Evolutionary conservation across 2,888 invertebrate genomes (phyloP).

Genomic region (Sarcophaga subvicina): DNA sequence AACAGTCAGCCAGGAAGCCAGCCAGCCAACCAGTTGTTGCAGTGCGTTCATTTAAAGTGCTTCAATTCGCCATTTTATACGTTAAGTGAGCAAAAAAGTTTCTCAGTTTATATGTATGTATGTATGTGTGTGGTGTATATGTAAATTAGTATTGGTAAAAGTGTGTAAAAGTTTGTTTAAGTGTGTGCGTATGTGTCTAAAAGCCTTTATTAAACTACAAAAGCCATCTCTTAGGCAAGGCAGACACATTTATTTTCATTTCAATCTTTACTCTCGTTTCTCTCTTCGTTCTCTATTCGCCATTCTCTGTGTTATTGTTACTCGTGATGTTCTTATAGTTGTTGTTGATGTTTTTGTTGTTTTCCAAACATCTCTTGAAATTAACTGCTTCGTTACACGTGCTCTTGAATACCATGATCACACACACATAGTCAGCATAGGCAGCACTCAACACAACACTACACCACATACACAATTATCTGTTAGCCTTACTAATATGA

Average conservation of each 20-base stretch:
- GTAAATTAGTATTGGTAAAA: background rate
- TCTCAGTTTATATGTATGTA: background rate
- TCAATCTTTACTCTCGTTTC: background rate
- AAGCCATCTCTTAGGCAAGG: conserved; percentile 12
- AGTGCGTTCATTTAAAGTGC: conserved; percentile 55
- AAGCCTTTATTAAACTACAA: conserved; percentile 31
- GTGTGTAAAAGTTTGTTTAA: too few relatives aligned
- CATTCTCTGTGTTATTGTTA: background rate
- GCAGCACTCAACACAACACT: background rate
- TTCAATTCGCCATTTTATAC: conserved; percentile 45
- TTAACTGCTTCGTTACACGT: conserved; percentile 65
- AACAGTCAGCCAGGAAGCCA: too few relatives aligned
- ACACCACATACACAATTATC: background rate
- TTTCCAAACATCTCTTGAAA: conserved; percentile 59
- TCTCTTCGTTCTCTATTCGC: too few relatives aligned
- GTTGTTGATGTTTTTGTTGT: background rate
- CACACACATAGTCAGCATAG: background rate
- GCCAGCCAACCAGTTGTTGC: too few relatives aligned
- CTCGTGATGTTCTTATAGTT: background rate
- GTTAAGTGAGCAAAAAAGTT: conserved; percentile 35
- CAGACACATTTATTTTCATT: conserved; percentile 60
- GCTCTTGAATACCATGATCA: conserved; percentile 53
- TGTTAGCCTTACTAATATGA: background rate
- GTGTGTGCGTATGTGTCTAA: background rate
- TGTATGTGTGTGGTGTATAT: background rate